Evolutionary conservation across 2,888 invertebrate species (phyloP), one percentile per base, ranked within the genome.

Genomic region (Toxonevra muliebris): DNA sequence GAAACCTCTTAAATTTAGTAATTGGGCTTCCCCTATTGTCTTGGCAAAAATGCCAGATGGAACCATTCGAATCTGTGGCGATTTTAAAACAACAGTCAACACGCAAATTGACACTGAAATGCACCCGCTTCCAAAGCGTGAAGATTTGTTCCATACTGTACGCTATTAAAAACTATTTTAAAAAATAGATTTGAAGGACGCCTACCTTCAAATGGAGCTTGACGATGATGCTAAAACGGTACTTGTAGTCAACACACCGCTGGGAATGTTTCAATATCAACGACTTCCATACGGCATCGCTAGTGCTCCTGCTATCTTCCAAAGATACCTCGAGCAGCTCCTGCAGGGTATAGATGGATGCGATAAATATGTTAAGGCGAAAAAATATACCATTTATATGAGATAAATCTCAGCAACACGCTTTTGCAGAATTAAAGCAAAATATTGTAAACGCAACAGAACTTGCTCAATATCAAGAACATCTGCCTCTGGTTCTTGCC

Each of bases 1-100:
- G 17, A 55, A 66, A 30, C 66, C 61, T 13, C 59, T 70, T 19
- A 72, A 63, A 66, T 65, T 79, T 77, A 74, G 82, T 71, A 30
- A 72, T 12, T 81, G 80, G 78, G 79, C 76, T n/a, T 79, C 81
- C 10, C 80, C 81, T 5, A 75, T 80, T 5, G 80, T 81, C 7
- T 75, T 79, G 11, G 76, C 80, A 10, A 66, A 76, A 20, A 82
- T 80, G 58, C 68, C 71, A n/a, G 70, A 78, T 65, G 72, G 72
- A 7, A 43, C 65, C 11, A 68, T 82, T 13, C 69, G 77, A 45
- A 76, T 74, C 10, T 75, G 74, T 43, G 73, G 71, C 0, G 74
- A 75, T 65, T 76, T 73, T 30, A 74, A 76, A 58, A 53, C 57
- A 48, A 40, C 71, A 30, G 65, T 53, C 42, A 79, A 79, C 67